Conservation (phyloP, 2,888 invertebrate species). For the Amiota communis region DNA sequence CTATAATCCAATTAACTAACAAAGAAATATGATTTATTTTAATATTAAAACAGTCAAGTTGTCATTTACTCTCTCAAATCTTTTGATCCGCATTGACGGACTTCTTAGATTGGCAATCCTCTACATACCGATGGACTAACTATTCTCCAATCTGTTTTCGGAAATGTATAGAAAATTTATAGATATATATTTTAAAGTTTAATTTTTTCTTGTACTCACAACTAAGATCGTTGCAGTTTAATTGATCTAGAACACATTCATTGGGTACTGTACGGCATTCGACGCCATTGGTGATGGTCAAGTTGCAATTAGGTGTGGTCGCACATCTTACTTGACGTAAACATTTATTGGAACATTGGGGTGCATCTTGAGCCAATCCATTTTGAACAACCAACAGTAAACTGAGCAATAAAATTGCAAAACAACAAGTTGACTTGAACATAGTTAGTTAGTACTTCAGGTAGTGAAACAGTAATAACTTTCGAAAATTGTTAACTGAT, state of each 20-base stretch:
- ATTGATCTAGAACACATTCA: background rate
- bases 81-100: background rate
- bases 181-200: background rate
- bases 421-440: too few relatives aligned
- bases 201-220: background rate
- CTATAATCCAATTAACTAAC: slow-evolving; percentile 55
- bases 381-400: too few relatives aligned
- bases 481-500: too few relatives aligned
- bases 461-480: too few relatives aligned
- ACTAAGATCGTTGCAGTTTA: background rate
- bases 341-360: background rate
- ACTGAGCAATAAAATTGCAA: too few relatives aligned
- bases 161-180: background rate
- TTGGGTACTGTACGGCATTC: background rate
- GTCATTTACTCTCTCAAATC: background rate
- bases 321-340: background rate
- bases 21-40: background rate
- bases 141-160: background rate
- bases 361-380: background rate
- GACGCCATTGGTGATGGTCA: background rate
- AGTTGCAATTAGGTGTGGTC: background rate
- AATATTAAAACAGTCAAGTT: background rate
- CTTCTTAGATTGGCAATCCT: background rate
- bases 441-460: too few relatives aligned
- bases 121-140: background rate